phyloP scores from a whole-genome alignment of 2,113 vertebrate genomes.

The Thunnus maccoyii region DNA sequence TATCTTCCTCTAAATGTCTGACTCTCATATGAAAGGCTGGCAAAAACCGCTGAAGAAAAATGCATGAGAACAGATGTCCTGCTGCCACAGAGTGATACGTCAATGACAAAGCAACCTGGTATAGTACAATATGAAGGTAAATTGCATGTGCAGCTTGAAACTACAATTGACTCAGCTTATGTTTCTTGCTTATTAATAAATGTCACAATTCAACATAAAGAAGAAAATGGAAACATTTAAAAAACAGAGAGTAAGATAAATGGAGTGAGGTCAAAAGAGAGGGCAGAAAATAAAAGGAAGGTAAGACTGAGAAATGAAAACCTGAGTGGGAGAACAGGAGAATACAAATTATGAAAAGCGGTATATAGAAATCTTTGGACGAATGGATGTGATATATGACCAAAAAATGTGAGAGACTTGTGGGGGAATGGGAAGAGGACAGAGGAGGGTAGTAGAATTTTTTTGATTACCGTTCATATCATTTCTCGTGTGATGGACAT shows the following conservation, averaged over 20 bases:
- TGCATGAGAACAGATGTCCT: conserved; percentile 29
- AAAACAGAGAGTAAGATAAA: background rate
- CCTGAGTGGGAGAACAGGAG: conserved; percentile 20
- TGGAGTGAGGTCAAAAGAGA: background rate
- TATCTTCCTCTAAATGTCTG: conserved; percentile 50
- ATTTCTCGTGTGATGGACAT: conserved; percentile 44
- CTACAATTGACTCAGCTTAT: background rate
- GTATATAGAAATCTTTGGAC: background rate
- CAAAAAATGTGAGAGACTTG: conserved; percentile 16
- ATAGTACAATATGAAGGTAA: background rate
- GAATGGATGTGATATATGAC: conserved; percentile 39
- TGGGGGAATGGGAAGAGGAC: background rate
- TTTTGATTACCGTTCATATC: conserved; percentile 34
- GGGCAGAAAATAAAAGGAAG: background rate
- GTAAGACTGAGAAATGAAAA: conserved; percentile 27
- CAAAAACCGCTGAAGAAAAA: conserved; percentile 42
- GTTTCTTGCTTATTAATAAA: conserved; percentile 7
- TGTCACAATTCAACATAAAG: background rate
- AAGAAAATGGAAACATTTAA: conserved; percentile 2
- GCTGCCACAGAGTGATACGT: conserved; percentile 28
- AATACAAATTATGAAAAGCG: conserved; percentile 46
- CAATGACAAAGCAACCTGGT: conserved; percentile 5
- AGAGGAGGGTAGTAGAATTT: background rate
- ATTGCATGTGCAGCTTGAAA: background rate
- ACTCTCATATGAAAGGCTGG: conserved; percentile 54